phyloP scores from a whole-genome alignment of 2,797 vertebrate species.

The Semaprochilodus insignis region DNA sequence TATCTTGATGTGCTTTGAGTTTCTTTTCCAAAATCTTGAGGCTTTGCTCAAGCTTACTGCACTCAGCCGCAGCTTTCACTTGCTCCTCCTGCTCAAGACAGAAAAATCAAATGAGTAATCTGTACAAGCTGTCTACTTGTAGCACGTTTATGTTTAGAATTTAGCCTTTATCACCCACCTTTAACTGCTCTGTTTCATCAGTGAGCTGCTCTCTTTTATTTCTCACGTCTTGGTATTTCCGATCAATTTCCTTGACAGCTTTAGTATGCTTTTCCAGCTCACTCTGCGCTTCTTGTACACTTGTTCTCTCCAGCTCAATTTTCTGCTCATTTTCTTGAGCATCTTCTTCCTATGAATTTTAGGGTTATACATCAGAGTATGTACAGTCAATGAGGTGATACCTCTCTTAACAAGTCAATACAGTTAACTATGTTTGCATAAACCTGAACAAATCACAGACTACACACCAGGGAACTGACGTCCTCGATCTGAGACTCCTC shows the following conservation, averaged over 20 bases:
- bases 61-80: conserved; percentile 53
- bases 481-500: conserved; percentile 62
- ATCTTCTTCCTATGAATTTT: conserved; percentile 60
- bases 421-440: not conserved
- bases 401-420: not conserved
- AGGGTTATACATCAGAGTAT: not conserved
- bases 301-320: conserved; percentile 58
- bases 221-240: conserved; percentile 44
- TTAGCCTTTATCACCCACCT: conserved; percentile 43
- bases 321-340: conserved; percentile 59
- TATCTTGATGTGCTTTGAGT: conserved; percentile 53
- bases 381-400: not conserved
- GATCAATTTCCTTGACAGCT: conserved; percentile 39
- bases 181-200: conserved; percentile 57
- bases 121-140: not conserved
- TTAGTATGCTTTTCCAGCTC: conserved; percentile 51
- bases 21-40: conserved; percentile 58
- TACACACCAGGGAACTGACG: conserved; percentile 61
- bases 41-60: conserved; percentile 53
- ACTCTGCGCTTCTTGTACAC: conserved; percentile 49
- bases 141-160: not conserved
- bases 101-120: conserved; percentile 1
- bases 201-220: conserved; percentile 54
- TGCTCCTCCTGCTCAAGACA: conserved; percentile 59
- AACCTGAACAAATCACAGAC: not conserved